Evolutionary conservation across 2,113 vertebrate genomes (phyloP).

Genomic region (human (Homo sapiens)): GRCh38 chr5:105104001-105104500

Average conservation of each 20-base stretch:
- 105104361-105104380: not conserved
- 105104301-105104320: not conserved
- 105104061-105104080: not conserved
- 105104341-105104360: not conserved
- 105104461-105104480: not conserved
- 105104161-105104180: not conserved
- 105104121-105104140: not conserved
- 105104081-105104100: not conserved
- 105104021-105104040: not conserved
- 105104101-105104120: too few relatives aligned
- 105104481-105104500: not conserved
- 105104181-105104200: not conserved
- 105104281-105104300: not conserved
- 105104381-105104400: not conserved
- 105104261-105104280: not conserved
- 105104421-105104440: not conserved
- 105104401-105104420: not conserved
- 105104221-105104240: not conserved
- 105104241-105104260: not conserved
- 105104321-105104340: not conserved
- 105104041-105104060: not conserved
- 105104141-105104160: not conserved
- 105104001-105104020: not conserved
- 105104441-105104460: not conserved
- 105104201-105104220: not conserved